Evolutionary conservation across 2,113 vertebrate genomes (phyloP).

Genomic region (Platysteira castanea): DNA sequence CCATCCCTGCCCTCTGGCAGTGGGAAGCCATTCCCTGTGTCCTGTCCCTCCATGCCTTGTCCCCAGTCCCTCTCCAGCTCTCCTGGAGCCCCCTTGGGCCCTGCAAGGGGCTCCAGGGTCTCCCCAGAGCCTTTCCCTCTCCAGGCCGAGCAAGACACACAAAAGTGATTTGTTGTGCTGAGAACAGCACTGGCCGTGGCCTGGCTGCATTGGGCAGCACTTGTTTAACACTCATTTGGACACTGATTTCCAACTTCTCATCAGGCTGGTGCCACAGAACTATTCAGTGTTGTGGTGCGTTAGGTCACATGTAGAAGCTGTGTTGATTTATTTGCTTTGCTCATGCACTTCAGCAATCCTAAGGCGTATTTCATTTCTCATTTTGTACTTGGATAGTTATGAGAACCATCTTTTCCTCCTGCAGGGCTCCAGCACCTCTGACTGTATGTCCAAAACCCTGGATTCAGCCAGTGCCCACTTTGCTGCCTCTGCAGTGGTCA

Average conservation of each 20-base stretch:
- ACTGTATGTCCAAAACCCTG: conserved; percentile 86
- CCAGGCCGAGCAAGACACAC: accelerated
- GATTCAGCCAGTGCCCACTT: conserved; percentile 92
- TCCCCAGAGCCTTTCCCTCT: accelerated
- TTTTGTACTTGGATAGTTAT: background rate
- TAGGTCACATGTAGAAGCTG: accelerated
- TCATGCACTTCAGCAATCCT: background rate
- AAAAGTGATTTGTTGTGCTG: accelerated
- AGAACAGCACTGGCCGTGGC: background rate
- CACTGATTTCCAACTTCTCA: accelerated
- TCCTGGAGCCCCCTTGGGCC: accelerated
- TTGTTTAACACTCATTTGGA: background rate
- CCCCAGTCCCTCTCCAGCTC: background rate
- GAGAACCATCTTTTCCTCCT: background rate
- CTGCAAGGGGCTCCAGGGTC: accelerated
- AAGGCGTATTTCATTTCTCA: accelerated
- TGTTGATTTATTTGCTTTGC: background rate
- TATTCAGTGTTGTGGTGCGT: accelerated
- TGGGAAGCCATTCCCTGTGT: background rate
- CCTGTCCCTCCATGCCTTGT: accelerated
- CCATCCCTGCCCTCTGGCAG: background rate
- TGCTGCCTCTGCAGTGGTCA: conserved; percentile 90
- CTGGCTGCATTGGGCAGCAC: background rate
- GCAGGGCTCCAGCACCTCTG: conserved; percentile 77
- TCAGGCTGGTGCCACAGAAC: background rate